A percentile compares a stretch with the other conserved stretches of the same genome.
phyloP scores from a whole-genome alignment of 1,140 invertebrate genomes.

The Vollenhovia emeryi region DNA sequence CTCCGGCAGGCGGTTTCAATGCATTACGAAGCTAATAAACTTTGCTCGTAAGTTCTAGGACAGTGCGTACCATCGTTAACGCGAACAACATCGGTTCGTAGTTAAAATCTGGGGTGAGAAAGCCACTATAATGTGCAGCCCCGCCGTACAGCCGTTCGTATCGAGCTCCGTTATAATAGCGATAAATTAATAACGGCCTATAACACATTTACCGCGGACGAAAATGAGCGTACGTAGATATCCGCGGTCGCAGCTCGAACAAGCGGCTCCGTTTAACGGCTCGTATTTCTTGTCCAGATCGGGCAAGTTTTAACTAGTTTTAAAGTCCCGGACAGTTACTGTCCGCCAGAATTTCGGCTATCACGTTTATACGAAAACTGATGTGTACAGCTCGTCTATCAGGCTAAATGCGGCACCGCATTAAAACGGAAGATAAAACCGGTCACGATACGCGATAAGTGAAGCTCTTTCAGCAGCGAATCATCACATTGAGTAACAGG shows the following conservation, averaged over 20 bases:
- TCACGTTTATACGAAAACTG: slow-evolving; percentile 43
- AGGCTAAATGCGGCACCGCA: neutral
- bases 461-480: slow-evolving; percentile 10
- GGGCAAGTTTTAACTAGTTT: slow-evolving; percentile 44
- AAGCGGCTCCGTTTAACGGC: slow-evolving; percentile 49
- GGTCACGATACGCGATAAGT: neutral
- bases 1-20: neutral
- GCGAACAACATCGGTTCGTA: neutral
- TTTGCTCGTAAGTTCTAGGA: neutral
- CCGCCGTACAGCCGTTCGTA: neutral
- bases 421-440: slow-evolving; percentile 1
- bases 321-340: slow-evolving; percentile 49
- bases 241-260: slow-evolving; percentile 13
- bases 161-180: slow-evolving; percentile 16
- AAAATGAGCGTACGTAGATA: slow-evolving; percentile 29
- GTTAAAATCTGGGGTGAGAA: slow-evolving; percentile 26
- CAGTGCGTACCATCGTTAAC: neutral
- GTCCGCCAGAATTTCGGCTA: slow-evolving; percentile 31
- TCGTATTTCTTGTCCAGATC: slow-evolving; percentile 43
- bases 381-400: slow-evolving; percentile 33
- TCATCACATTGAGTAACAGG: neutral
- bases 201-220: slow-evolving; percentile 11
- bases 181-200: slow-evolving; percentile 55
- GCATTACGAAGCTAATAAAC: slow-evolving; percentile 28
- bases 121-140: neutral